Percentiles rank a stretch among this genome's conserved stretches.
Evolutionary conservation across 2,113 vertebrate genomes (phyloP).

Genomic region (Chascanopsetta lugubris): DNA sequence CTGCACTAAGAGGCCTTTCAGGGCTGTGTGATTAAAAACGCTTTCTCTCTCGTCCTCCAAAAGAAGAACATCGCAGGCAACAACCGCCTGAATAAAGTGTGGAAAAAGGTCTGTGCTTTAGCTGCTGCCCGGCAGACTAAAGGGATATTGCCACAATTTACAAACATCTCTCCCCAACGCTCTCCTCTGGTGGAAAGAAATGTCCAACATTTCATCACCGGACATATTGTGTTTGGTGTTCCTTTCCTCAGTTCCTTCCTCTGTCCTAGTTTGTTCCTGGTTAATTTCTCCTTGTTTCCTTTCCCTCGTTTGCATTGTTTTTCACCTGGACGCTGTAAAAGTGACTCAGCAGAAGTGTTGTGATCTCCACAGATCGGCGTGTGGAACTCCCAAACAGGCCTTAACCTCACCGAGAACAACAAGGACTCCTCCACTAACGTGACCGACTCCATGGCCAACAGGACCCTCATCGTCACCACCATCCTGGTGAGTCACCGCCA

Average conservation of each 20-base stretch:
- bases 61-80: constrained; percentile 84
- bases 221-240: background rate
- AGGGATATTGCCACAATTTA: constrained; percentile 7
- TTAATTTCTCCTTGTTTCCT: background rate
- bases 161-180: constrained; percentile 14
- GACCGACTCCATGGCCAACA: constrained; percentile 92
- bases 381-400: constrained; percentile 96
- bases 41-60: constrained; percentile 82
- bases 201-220: constrained; percentile 23
- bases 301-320: constrained; percentile 15
- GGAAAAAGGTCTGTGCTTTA: constrained; percentile 95
- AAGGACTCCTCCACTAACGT: constrained; percentile 89
- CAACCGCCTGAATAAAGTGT: constrained; percentile 91
- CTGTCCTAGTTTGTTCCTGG: constrained; percentile 5
- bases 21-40: constrained; percentile 74
- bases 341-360: background rate
- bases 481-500: constrained; percentile 82
- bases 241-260: background rate
- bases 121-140: constrained; percentile 50
- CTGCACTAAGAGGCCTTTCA: constrained; percentile 5
- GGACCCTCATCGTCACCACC: constrained; percentile 95
- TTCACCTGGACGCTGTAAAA: background rate
- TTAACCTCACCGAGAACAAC: constrained; percentile 92
- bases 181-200: constrained; percentile 28
- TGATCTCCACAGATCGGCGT: constrained; percentile 87